Base-by-base conservation (phyloP, 1,140 invertebrate genomes). In the Coptotermes formosanus region DNA sequence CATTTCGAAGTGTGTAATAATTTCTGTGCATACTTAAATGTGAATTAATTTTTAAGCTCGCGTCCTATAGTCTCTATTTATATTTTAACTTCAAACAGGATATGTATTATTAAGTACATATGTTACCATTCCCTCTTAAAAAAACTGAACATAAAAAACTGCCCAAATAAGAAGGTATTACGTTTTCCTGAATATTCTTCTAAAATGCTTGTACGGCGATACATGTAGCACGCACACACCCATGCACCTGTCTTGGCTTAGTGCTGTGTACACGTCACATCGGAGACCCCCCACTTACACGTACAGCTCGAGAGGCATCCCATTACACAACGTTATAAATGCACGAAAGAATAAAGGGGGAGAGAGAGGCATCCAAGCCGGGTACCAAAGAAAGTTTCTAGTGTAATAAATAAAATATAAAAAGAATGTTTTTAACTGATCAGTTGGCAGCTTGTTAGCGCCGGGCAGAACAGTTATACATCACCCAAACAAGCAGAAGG, bases 301-400 rank as follows among this genome's bases (percentile, higher is more conserved):
- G 9, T 8, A 64, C 59, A n/a, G 59, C 7, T 55, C 6, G 52
- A 55, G 19, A 55, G n/a, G 64, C 64, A 75, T 75, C 64, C 25
- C 64, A 75, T 75, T 75, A 75, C 64, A 75, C 7, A 75, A 75
- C n/a, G 64, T 75, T 75, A 14, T 75, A 75, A 75, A 75, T 75
- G 4, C 14, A 75, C 64, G 64, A 75, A 30, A n/a, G 64, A 75
- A 75, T 75, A 30, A 4, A 6, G 19, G 64, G 64, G n/a, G n/a
- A 23, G 59, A 23, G 25, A 23, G n/a, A 30, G 25, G 64, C 64
- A 55, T 55, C 52, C 19, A 75, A 75, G 64, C 9, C n/a, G 64
- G 59, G 52, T 55, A 21, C 52, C 52, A 75, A 12, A 75, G 25
- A 30, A 75, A 75, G 25, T 75, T 75, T 30, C 25, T 25, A 30